Base-by-base conservation (phyloP, 2,888 invertebrate genomes). In the Apamea crenata region DNA sequence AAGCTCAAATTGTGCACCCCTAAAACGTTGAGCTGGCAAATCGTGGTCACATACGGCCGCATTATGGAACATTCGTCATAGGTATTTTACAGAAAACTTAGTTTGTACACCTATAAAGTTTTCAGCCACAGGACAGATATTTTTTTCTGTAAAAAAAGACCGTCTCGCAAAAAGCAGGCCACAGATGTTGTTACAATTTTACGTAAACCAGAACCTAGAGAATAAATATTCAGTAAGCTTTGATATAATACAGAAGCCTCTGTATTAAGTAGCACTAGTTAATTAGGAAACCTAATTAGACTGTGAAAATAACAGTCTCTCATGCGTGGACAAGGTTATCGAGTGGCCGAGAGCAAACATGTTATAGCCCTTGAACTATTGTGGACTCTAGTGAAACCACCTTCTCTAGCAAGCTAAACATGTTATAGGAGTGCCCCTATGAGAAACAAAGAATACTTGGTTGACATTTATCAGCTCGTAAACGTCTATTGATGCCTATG, bases 331-430 rank as follows among this genome's bases (percentile, higher is more conserved):
- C 86, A 86, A 82, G 86, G 83, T 75, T 61, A 53, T 59, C 50
- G 50, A 82, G 29, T 53, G 44, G 53, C 59, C 32, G 29, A 69
- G 36, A 69, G 63, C 50, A 69, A 68, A 53, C 63, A 65, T 56
- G 21, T 47, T 21, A 67, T 1, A 36, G 82, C 65, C 86, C 86
- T 82, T 82, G 86, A 82, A 82, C 86, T 82, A 68, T 74, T 59
- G 44, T 75, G 36, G 25, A 29, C 56, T 47, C 44, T 70, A 63
- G 61, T 47, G 40, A 29, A 65, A 69, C 68, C 29, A 69, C 82
- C 76, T 82, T 82, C 83, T 82, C 65, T 74, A 67, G 21, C 29
- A 50, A 36, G 32, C 25, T 1, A 36, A 81, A 82, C 63, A 69
- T 82, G 75, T 74, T 86, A 16, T 53, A 66, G 83, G 82, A 82